Conservation (phyloP, 2,797 vertebrate genomes). For the Coccyzus lansbergi region DNA sequence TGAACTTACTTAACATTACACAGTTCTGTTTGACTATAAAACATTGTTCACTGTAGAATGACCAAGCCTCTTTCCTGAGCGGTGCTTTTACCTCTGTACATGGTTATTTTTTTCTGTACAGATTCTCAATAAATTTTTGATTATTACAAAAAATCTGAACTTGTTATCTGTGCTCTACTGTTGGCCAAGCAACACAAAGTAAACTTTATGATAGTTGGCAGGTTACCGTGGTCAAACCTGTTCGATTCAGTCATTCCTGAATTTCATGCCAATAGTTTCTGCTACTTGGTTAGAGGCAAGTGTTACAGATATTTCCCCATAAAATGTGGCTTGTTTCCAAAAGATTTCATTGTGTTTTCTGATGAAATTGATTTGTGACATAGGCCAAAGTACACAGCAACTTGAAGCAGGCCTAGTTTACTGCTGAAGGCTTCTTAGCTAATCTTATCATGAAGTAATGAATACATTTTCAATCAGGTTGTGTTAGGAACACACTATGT, state of each 20-base stretch:
- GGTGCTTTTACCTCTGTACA: slow-evolving; percentile 21
- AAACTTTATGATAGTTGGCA: background rate
- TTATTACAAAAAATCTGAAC: slow-evolving; percentile 47
- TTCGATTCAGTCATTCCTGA: background rate
- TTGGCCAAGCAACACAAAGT: background rate
- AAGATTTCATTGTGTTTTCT: background rate
- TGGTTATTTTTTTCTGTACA: slow-evolving; percentile 67
- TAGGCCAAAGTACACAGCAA: background rate
- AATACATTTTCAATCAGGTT: background rate
- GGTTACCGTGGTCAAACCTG: background rate
- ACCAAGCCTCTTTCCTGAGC: slow-evolving; percentile 4
- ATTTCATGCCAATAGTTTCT: background rate
- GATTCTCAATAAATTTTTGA: slow-evolving; percentile 75
- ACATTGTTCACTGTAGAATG: slow-evolving; percentile 5
- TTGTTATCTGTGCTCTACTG: slow-evolving; percentile 1
- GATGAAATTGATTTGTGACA: background rate
- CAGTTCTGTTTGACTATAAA: slow-evolving; percentile 46
- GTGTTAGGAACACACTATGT: background rate
- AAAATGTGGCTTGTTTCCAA: background rate
- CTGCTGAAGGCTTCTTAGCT: background rate
- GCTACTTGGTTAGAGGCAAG: background rate
- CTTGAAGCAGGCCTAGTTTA: background rate
- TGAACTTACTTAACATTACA: slow-evolving; percentile 34
- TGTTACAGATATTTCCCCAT: background rate
- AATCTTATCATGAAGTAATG: background rate